Conservation (phyloP, 2,888 invertebrate species). For the Agrochola lota region DNA sequence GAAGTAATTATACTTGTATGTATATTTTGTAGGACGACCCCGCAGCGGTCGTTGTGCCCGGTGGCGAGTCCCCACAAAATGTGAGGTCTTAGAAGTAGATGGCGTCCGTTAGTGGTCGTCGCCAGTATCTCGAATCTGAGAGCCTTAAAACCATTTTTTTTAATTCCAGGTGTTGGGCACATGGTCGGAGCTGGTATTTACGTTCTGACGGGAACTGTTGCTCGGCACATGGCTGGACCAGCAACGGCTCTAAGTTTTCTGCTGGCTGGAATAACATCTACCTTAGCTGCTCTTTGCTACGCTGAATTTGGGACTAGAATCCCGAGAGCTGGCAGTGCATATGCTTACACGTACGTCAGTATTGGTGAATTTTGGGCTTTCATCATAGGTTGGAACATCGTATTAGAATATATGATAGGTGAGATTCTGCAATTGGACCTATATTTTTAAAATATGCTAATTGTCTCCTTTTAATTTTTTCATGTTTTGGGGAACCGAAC, state of each 20-base stretch:
- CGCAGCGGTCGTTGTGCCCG: slow-evolving; percentile 48
- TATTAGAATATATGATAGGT: slow-evolving; percentile 97
- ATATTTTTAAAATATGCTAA: neutral
- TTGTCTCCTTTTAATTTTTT: neutral
- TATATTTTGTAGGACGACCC: slow-evolving; percentile 39
- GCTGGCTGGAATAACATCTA: slow-evolving; percentile 95
- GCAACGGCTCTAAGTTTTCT: slow-evolving; percentile 93
- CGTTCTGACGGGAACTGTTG: slow-evolving; percentile 96
- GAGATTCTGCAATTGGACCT: slow-evolving; percentile 47
- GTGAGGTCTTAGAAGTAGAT: slow-evolving; percentile 52
- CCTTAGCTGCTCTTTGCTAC: slow-evolving; percentile 95
- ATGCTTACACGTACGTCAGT: slow-evolving; percentile 97
- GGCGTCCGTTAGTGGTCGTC: slow-evolving; percentile 34
- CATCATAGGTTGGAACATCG: slow-evolving; percentile 98
- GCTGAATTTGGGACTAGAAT: slow-evolving; percentile 97
- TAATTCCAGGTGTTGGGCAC: slow-evolving; percentile 95
- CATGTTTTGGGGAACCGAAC: neutral
- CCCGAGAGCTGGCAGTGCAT: slow-evolving; percentile 97
- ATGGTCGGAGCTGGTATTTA: slow-evolving; percentile 99
- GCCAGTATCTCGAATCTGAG: neutral
- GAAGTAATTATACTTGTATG: slow-evolving; percentile 22
- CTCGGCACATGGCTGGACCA: slow-evolving; percentile 95
- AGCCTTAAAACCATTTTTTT: slow-evolving; percentile 12
- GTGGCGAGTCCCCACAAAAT: slow-evolving; percentile 56
- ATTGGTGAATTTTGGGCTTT: slow-evolving; percentile 98